phyloP scores from a whole-genome alignment of 92 coral and sea anemone genomes.

The Anthopleura xanthogrammica region DNA sequence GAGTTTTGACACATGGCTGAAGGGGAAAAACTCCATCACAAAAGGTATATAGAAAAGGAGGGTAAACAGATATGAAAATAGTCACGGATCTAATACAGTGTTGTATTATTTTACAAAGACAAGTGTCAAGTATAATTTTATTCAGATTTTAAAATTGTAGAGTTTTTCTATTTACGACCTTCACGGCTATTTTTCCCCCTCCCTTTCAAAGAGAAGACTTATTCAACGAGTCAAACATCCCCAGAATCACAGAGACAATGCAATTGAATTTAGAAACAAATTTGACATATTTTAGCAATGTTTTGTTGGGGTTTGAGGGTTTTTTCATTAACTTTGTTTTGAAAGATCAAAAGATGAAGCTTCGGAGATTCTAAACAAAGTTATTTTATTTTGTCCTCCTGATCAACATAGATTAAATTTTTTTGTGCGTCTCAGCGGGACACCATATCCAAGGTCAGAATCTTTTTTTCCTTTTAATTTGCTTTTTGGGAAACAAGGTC shows the following conservation, averaged over 20 bases:
- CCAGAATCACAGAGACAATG: too few species aligned
- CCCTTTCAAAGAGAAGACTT: too few species aligned
- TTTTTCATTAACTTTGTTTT: background rate
- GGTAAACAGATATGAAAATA: constrained; percentile 11
- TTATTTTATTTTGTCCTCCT: background rate
- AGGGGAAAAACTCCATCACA: constrained; percentile 11
- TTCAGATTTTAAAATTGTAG: background rate
- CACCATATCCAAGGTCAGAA: background rate
- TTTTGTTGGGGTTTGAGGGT: background rate
- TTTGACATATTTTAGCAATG: too few species aligned
- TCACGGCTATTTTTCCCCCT: too few species aligned
- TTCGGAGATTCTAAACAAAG: background rate
- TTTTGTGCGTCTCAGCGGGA: background rate
- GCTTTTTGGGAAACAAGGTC: background rate
- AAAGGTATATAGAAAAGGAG: constrained; percentile 2
- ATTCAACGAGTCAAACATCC: too few species aligned
- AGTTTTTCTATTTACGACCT: too few species aligned
- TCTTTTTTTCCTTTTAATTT: background rate
- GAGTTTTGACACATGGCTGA: background rate
- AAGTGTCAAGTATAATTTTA: background rate
- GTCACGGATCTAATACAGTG: constrained; percentile 16
- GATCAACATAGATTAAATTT: background rate
- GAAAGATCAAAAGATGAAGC: background rate
- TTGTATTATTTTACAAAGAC: constrained; percentile 7
- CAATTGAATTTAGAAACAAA: too few species aligned